Percentiles rank a stretch among this genome's conserved stretches.
phyloP scores from a whole-genome alignment of 2,888 invertebrate genomes.

The Bugulina stolonifera region DNA sequence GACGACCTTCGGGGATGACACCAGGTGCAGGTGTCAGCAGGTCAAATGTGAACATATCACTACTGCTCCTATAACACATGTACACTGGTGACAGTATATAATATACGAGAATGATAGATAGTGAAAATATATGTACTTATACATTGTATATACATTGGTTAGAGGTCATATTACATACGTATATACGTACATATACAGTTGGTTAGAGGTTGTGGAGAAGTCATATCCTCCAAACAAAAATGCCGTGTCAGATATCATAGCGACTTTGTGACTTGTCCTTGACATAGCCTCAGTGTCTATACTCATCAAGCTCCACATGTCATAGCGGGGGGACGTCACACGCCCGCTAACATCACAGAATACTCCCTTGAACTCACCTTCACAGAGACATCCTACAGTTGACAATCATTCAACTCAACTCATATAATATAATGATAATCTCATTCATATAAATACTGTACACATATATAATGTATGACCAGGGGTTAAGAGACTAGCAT shows the following conservation, averaged over 20 bases:
- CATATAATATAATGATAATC: no score
- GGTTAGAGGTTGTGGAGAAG: not conserved
- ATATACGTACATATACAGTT: not conserved
- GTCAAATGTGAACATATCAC: not conserved
- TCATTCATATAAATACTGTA: no score
- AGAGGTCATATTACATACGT: no score
- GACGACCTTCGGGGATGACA: not conserved
- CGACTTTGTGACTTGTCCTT: not conserved
- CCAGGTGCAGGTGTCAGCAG: not conserved
- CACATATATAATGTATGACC: no score
- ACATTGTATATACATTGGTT: no score
- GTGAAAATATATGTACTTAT: no score
- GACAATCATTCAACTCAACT: no score
- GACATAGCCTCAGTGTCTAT: slow-evolving; percentile 2
- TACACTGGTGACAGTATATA: no score
- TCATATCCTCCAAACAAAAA: slow-evolving; percentile 13
- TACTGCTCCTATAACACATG: no score
- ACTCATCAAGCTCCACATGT: not conserved
- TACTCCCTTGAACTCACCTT: slow-evolving; percentile 74
- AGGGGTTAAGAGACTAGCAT: no score
- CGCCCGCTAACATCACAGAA: slow-evolving; percentile 66
- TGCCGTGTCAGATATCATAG: not conserved
- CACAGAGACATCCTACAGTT: slow-evolving; percentile 65
- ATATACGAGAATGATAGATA: no score
- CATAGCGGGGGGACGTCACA: not conserved